Evolutionary conservation across 1,140 invertebrate genomes (phyloP).

Genomic region (Apis florea): DNA sequence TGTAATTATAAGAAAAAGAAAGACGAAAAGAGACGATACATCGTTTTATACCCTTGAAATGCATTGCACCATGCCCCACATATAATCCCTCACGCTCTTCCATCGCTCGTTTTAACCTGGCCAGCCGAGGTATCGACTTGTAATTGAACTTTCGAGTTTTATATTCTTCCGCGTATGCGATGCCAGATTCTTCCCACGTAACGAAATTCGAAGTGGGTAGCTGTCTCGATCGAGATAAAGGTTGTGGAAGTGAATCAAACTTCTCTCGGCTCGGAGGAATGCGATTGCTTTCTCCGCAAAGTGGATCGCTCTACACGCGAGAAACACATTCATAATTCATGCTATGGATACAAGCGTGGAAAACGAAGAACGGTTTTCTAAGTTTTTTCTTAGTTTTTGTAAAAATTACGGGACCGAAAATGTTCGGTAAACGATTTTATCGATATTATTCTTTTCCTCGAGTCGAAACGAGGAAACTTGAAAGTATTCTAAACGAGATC

Average conservation of each 20-base stretch:
- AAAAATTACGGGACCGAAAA: conserved; percentile 28
- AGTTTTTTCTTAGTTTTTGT: not conserved
- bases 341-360: not conserved
- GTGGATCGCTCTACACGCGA: conserved; percentile 3
- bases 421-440: no score
- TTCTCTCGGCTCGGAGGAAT: not conserved
- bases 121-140: not conserved
- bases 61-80: not conserved
- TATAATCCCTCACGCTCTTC: no score
- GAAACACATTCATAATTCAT: conserved; percentile 13
- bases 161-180: no score
- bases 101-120: no score
- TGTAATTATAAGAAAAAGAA: no score
- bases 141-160: not conserved
- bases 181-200: not conserved
- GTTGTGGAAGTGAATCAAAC: not conserved
- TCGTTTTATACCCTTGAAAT: not conserved
- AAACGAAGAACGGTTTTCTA: not conserved
- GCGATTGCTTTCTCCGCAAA: conserved; percentile 10
- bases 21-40: no score
- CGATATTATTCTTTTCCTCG: no score
- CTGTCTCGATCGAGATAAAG: not conserved
- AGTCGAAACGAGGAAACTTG: no score
- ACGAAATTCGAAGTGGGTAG: not conserved
- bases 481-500: no score